These are phyloP conservation scores for Tenebrosternarchus preto DNA, from an alignment of 2,113 vertebrate genomes.

Conservation along the genomic window DNA sequence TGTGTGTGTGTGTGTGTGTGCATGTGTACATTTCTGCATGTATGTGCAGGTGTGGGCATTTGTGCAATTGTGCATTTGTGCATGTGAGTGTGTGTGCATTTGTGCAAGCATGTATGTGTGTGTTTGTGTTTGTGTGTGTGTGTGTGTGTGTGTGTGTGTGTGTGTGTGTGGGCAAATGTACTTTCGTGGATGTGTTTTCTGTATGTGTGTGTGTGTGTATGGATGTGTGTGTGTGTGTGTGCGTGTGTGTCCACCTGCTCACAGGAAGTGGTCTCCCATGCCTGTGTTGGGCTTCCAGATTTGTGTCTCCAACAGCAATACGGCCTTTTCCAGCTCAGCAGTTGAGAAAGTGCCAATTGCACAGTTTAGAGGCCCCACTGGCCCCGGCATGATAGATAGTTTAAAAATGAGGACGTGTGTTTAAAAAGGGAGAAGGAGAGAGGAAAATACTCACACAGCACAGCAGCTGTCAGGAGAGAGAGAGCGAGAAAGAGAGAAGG, in stretches of 20 bases:
- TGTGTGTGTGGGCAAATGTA: background rate
- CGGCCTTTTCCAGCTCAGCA: conserved; percentile 81
- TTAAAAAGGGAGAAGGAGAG: conserved; percentile 65
- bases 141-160: background rate
- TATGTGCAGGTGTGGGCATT: background rate
- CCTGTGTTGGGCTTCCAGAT: conserved; percentile 54
- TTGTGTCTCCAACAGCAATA: conserved; percentile 71
- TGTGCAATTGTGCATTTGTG: too few species aligned
- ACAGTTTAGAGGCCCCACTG: conserved; percentile 83
- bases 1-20: conserved; percentile 15
- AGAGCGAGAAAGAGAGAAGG: background rate
- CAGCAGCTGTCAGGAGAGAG: conserved; percentile 26
- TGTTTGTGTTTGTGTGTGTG: too few species aligned
- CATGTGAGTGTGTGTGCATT: background rate
- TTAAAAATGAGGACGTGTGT: conserved; percentile 81
- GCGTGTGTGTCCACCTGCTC: conserved; percentile 43
- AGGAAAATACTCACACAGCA: conserved; percentile 40
- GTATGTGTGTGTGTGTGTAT: background rate
- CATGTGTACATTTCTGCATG: background rate
- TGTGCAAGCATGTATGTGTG: background rate
- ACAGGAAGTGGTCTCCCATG: conserved; percentile 11
- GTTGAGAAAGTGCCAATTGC: conserved; percentile 83
- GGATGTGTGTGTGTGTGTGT: conserved; percentile 23
- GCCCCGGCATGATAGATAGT: conserved; percentile 83
- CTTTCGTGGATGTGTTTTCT: too few species aligned